These are phyloP conservation scores for Xiphorhynchus elegans DNA, from an alignment of 2,113 vertebrate genomes.

Conservation along the genomic window DNA sequence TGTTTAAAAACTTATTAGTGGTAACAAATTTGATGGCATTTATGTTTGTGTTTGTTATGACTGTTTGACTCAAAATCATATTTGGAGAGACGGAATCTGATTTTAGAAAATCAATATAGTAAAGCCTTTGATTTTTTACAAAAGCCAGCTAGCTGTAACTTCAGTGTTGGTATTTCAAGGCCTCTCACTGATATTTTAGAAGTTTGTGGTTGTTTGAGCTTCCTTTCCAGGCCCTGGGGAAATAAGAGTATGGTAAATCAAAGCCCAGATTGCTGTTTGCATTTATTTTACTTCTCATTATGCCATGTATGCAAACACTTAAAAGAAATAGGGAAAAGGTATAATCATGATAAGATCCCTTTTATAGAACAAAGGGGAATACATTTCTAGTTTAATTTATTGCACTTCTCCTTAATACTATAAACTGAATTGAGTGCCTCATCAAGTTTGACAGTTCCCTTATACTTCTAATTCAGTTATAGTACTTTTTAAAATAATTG, in stretches of 20 bases:
- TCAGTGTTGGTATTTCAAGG: constrained; percentile 75
- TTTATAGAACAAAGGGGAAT: constrained; percentile 44
- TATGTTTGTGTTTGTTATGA: constrained; percentile 69
- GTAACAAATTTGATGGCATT: constrained; percentile 67
- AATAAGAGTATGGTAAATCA: constrained; percentile 75
- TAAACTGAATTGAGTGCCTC: constrained; percentile 4
- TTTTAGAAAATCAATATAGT: constrained; percentile 74
- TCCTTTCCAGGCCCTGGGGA: constrained; percentile 74
- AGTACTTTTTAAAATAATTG: constrained; percentile 4
- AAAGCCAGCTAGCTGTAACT: constrained; percentile 63
- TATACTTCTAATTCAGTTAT: background rate
- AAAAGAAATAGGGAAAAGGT: constrained; percentile 59
- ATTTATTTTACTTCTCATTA: constrained; percentile 77
- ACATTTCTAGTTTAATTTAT: constrained; percentile 32
- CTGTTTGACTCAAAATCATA: constrained; percentile 64
- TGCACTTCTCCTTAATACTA: constrained; percentile 8
- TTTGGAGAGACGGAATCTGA: constrained; percentile 69
- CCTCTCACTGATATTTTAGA: constrained; percentile 74
- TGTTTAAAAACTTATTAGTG: constrained; percentile 26
- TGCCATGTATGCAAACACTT: constrained; percentile 65
- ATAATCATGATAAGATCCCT: constrained; percentile 42
- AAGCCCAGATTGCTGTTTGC: constrained; percentile 65
- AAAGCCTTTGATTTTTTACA: constrained; percentile 74
- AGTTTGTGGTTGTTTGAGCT: constrained; percentile 74
- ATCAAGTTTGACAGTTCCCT: constrained; percentile 34